These are phyloP conservation scores for Ara ararauna DNA, from an alignment of 2,797 vertebrate genomes.

Conservation along the genomic window DNA sequence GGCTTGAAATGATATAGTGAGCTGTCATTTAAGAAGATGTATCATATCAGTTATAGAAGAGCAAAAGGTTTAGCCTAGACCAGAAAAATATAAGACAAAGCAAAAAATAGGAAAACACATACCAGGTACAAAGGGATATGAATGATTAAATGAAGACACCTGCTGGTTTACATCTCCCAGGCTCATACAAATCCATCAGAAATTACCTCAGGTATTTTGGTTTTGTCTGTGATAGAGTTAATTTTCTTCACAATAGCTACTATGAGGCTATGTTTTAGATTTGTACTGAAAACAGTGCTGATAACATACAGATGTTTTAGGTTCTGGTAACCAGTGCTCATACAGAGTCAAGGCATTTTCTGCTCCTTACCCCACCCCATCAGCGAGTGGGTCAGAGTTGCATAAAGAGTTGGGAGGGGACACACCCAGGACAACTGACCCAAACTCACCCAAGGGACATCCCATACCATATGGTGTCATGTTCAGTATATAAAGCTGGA, in stretches of 20 bases:
- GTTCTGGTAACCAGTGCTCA: neutral
- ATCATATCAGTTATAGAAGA: neutral
- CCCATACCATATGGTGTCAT: neutral
- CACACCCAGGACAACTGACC: neutral
- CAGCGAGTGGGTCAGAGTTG: neutral
- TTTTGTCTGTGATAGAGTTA: neutral
- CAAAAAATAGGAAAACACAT: neutral
- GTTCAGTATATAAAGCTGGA: neutral
- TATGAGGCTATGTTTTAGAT: neutral
- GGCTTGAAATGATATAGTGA: constrained; percentile 28
- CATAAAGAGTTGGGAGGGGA: neutral
- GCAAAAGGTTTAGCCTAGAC: neutral
- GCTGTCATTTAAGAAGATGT: constrained; percentile 5
- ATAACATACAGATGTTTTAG: neutral
- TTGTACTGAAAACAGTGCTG: neutral
- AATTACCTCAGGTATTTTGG: neutral
- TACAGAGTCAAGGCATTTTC: neutral
- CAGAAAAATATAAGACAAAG: neutral
- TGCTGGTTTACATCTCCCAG: neutral
- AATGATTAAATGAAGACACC: neutral
- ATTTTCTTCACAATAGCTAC: neutral
- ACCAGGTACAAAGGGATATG: neutral
- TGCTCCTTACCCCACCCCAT: neutral
- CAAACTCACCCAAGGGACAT: neutral
- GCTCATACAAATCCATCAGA: neutral